phyloP scores from a whole-genome alignment of 2,888 invertebrate genomes.

The Meta bourneti region DNA sequence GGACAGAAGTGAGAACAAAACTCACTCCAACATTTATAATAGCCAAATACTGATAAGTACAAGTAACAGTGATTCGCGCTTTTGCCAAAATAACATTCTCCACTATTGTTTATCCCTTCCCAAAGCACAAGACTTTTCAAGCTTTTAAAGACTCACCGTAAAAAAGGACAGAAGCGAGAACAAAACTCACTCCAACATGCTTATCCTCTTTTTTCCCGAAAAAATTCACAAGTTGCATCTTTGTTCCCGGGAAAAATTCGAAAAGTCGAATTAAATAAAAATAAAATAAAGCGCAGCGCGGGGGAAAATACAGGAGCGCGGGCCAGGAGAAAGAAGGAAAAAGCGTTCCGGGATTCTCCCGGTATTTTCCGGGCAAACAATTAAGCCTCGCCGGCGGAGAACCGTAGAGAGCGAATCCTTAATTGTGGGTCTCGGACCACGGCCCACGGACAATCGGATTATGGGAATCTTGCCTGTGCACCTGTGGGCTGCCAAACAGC shows the following conservation, averaged over 20 bases:
- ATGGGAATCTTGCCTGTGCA: constrained; percentile 68
- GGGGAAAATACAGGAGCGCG: not conserved
- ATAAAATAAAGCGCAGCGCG: not conserved
- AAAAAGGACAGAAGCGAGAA: constrained; percentile 31
- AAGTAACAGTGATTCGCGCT: too few species aligned
- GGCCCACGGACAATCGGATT: constrained; percentile 72
- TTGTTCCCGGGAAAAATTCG: constrained; percentile 37
- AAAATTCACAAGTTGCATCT: constrained; percentile 50
- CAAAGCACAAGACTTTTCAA: not conserved
- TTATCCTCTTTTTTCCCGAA: constrained; percentile 3
- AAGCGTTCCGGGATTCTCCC: constrained; percentile 9
- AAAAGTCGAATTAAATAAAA: constrained; percentile 13
- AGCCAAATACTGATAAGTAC: too few species aligned
- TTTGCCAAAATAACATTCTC: too few species aligned
- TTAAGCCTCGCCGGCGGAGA: constrained; percentile 55
- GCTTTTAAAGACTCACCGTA: constrained; percentile 31
- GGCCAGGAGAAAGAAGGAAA: constrained; percentile 12
- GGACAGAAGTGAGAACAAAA: too few species aligned
- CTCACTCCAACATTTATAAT: too few species aligned
- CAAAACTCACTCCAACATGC: constrained; percentile 15
- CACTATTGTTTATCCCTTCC: not conserved
- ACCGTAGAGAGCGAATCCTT: constrained; percentile 56
- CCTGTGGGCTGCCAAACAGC: constrained; percentile 75
- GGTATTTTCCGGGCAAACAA: constrained; percentile 76
- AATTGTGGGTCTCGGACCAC: constrained; percentile 67